These are phyloP conservation scores for Bruchidius siliquastri DNA, from an alignment of 2,888 invertebrate species.

Conservation along the genomic window DNA sequence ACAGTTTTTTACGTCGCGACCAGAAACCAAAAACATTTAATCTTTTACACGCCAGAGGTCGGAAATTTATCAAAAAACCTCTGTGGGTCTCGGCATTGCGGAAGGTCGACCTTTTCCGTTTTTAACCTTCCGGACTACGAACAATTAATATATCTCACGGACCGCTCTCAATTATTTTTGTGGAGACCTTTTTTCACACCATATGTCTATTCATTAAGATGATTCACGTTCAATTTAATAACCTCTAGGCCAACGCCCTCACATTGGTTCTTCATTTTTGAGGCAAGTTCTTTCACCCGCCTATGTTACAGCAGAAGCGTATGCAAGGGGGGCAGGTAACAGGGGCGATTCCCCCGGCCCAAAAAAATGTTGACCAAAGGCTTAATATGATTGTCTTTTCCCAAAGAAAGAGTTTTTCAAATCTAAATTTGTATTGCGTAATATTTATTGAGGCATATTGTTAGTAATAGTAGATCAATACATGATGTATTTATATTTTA, in stretches of 20 bases:
- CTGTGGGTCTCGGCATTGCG: neutral
- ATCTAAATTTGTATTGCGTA: too few relatives aligned
- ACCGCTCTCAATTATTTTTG: neutral
- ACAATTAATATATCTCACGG: neutral
- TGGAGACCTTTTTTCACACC: neutral
- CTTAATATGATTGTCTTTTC: too few relatives aligned
- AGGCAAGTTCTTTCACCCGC: too few relatives aligned
- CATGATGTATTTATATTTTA: too few relatives aligned
- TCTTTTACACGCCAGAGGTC: neutral
- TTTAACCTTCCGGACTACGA: neutral
- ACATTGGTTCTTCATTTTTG: too few relatives aligned
- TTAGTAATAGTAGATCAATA: too few relatives aligned
- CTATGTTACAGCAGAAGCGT: too few relatives aligned
- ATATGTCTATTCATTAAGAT: neutral
- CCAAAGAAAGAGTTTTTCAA: too few relatives aligned
- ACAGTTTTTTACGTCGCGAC: neutral
- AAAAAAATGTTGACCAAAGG: too few relatives aligned
- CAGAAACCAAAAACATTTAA: neutral
- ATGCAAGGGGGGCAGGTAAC: too few relatives aligned
- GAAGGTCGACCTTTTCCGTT: neutral
- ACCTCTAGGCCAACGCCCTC: neutral
- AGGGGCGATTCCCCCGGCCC: too few relatives aligned
- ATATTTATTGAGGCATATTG: too few relatives aligned
- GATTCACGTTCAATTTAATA: neutral
- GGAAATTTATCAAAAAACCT: neutral